Percentiles rank a stretch among this genome's conserved stretches.
Conservation (phyloP, 2,888 invertebrate species). For the Drosophila niveifrons region DNA sequence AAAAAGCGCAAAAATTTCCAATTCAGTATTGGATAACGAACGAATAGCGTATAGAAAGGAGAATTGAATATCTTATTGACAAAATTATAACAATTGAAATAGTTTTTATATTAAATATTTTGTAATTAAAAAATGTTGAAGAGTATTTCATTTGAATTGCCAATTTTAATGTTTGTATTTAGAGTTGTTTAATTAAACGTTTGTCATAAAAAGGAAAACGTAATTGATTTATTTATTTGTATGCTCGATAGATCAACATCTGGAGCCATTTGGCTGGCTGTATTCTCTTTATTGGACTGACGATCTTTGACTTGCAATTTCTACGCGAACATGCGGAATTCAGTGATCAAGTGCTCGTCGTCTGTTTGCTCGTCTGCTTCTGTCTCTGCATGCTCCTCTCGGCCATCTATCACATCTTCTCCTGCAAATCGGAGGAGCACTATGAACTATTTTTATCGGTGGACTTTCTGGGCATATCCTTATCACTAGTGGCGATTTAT, state of each 20-base stretch:
- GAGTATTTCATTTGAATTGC: not conserved
- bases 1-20: too few species aligned
- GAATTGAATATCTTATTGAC: too few species aligned
- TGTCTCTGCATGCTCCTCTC: conserved; percentile 97
- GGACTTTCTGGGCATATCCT: conserved; percentile 96
- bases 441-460: conserved; percentile 94
- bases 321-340: conserved; percentile 92
- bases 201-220: not conserved
- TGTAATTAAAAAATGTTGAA: too few species aligned
- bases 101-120: too few species aligned
- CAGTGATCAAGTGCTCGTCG: conserved; percentile 94
- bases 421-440: conserved; percentile 94
- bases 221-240: not conserved
- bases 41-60: too few species aligned
- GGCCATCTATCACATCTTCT: conserved; percentile 96
- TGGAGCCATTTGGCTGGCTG: conserved; percentile 98
- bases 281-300: conserved; percentile 92
- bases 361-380: conserved; percentile 93
- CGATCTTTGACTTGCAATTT: conserved; percentile 93
- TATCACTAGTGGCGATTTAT: conserved; percentile 97
- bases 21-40: too few species aligned
- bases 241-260: conserved; percentile 90
- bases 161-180: not conserved
- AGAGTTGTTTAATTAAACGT: not conserved
- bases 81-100: too few species aligned